A percentile compares a stretch with the other conserved stretches of the same genome.
phyloP scores from a whole-genome alignment of 2,797 vertebrate species.

The Psittacula derbiana region DNA sequence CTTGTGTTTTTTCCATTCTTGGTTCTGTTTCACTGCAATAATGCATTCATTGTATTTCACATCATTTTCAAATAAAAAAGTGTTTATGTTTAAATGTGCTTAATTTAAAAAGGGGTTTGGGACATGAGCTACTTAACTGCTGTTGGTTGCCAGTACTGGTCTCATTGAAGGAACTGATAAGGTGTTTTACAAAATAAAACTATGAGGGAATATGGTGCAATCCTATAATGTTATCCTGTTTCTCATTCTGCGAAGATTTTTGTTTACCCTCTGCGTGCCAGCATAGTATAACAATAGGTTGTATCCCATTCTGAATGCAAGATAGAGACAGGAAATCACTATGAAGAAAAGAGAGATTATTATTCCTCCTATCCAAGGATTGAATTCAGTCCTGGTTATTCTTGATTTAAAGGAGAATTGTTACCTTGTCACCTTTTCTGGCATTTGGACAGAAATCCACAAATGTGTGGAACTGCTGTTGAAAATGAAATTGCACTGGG shows the following conservation, averaged over 20 bases:
- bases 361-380: neutral
- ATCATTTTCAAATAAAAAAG: neutral
- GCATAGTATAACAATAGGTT: neutral
- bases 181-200: neutral
- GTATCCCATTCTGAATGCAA: neutral
- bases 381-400: neutral
- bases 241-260: neutral
- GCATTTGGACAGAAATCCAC: constrained; percentile 1
- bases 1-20: neutral
- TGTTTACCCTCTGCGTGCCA: neutral
- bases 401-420: constrained; percentile 14
- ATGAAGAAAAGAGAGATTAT: neutral
- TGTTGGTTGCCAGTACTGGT: neutral
- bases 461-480: neutral
- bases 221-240: neutral
- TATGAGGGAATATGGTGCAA: neutral
- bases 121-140: neutral
- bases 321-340: neutral
- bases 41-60: neutral
- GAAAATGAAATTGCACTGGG: neutral
- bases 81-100: neutral
- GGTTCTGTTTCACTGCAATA: neutral
- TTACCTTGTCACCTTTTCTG: constrained; percentile 20
- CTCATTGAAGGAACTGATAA: neutral
- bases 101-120: neutral